These are phyloP conservation scores for Sebastes hubbsi DNA, from an alignment of 2,797 vertebrate genomes.

Conservation along the genomic window DNA sequence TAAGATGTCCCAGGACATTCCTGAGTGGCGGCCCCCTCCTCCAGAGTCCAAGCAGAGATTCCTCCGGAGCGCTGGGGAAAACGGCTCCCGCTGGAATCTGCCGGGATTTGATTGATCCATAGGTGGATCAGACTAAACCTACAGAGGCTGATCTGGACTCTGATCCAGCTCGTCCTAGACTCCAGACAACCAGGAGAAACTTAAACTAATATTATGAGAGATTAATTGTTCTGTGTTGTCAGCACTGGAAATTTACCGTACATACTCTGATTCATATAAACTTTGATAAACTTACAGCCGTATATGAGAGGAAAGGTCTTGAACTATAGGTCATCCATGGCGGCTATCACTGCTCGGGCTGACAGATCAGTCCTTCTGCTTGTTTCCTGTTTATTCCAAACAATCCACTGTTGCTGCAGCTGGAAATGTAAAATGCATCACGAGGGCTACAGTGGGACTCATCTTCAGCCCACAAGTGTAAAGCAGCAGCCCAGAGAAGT, in stretches of 20 bases:
- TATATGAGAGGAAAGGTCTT: background rate
- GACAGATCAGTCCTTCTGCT: background rate
- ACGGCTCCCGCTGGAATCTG: constrained; percentile 49
- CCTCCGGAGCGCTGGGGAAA: constrained; percentile 37
- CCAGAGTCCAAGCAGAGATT: constrained; percentile 37
- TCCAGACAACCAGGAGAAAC: constrained; percentile 21
- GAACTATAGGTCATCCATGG: no score
- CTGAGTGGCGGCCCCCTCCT: constrained; percentile 51
- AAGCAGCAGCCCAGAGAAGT: background rate
- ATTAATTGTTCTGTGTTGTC: constrained; percentile 41
- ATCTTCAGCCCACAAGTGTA: background rate
- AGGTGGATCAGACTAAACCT: constrained; percentile 48
- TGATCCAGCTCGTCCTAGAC: background rate
- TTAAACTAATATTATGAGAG: constrained; percentile 36
- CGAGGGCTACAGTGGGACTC: background rate
- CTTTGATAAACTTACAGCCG: background rate
- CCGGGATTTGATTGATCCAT: constrained; percentile 60
- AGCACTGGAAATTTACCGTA: background rate
- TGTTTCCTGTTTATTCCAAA: background rate
- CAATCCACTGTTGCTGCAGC: background rate
- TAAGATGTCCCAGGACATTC: constrained; percentile 73
- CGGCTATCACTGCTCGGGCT: background rate
- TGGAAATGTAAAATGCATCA: no score
- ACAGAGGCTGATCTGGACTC: constrained; percentile 10
- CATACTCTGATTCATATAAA: background rate